Evolutionary conservation across 2,797 vertebrate species (phyloP).

Genomic region (Oryzias dopingdopingensis): DNA sequence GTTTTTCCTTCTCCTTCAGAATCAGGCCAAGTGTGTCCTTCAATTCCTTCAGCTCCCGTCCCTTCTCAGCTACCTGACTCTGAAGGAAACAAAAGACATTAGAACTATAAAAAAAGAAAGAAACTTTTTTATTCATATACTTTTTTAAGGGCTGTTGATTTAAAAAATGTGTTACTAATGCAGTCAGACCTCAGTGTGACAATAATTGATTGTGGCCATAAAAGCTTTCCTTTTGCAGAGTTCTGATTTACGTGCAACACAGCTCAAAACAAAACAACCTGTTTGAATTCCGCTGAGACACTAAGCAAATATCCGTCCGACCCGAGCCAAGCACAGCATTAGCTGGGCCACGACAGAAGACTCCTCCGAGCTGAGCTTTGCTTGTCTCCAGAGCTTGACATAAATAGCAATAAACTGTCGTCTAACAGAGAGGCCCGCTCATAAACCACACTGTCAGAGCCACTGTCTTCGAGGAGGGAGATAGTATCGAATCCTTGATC

Average conservation of each 20-base stretch:
- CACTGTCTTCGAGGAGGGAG: conserved; percentile 56
- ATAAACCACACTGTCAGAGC: conserved; percentile 74
- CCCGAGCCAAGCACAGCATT: conserved; percentile 74
- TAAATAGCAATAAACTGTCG: conserved; percentile 80
- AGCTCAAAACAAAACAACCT: conserved; percentile 62
- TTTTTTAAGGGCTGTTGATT: conserved; percentile 28
- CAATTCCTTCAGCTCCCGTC: conserved; percentile 87
- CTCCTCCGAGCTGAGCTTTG: conserved; percentile 53
- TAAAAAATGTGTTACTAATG: conserved; percentile 21
- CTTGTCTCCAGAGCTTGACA: conserved; percentile 66
- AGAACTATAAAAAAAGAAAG: conserved; percentile 7
- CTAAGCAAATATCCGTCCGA: conserved; percentile 65
- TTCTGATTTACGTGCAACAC: conserved; percentile 58
- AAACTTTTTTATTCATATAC: conserved; percentile 9
- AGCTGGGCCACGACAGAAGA: conserved; percentile 68
- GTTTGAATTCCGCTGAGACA: conserved; percentile 67
- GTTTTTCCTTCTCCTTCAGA: conserved; percentile 85
- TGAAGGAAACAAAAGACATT: conserved; percentile 54
- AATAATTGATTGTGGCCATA: conserved; percentile 53
- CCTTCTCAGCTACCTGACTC: conserved; percentile 92
- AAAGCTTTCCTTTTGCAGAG: conserved; percentile 46
- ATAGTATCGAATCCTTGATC: conserved; percentile 60
- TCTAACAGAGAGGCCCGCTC: conserved; percentile 64
- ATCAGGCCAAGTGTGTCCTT: conserved; percentile 82
- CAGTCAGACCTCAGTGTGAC: conserved; percentile 16